These are phyloP conservation scores for Valencia hispanica DNA, from an alignment of 2,797 vertebrate genomes.

Conservation along the genomic window DNA sequence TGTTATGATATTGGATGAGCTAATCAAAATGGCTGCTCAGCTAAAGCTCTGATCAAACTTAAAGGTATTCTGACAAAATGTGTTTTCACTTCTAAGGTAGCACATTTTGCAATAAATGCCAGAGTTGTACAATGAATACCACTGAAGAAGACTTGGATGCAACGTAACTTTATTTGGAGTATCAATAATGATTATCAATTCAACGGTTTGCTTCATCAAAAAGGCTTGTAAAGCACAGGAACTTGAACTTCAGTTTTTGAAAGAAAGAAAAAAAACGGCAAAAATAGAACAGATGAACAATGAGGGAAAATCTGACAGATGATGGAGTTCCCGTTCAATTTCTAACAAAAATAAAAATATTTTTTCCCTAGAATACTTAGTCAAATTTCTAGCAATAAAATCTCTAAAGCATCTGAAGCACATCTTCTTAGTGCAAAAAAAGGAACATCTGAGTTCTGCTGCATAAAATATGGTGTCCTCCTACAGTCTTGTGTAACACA, in stretches of 20 bases:
- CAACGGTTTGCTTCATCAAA: constrained; percentile 1
- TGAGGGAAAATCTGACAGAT: neutral
- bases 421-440: constrained; percentile 50
- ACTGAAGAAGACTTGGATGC: neutral
- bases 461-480: neutral
- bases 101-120: neutral
- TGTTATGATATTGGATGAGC: neutral
- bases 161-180: constrained; percentile 12
- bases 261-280: neutral
- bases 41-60: neutral
- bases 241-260: neutral
- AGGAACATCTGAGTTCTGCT: too few species aligned
- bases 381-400: constrained; percentile 54
- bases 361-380: constrained; percentile 52
- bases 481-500: constrained; percentile 4
- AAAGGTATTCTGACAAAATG: neutral
- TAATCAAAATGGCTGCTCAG: neutral
- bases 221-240: neutral
- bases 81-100: neutral
- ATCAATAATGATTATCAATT: neutral
- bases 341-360: neutral
- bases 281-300: neutral
- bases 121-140: neutral
- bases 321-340: neutral
- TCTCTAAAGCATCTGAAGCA: constrained; percentile 47